phyloP scores from a whole-genome alignment of 2,888 invertebrate genomes.

The Oscheius sp. region DNA sequence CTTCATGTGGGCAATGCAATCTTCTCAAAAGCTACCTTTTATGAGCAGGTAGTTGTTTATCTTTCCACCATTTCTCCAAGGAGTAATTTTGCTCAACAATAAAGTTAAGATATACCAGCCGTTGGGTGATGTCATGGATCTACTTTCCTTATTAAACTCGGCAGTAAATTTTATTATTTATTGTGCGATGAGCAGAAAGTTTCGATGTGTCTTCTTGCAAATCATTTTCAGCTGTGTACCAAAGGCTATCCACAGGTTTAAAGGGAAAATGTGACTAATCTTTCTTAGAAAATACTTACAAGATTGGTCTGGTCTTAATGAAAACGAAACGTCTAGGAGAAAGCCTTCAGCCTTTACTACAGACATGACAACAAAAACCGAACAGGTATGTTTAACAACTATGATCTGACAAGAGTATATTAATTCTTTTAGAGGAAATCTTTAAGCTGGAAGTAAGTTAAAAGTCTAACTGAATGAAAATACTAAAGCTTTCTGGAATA shows the following conservation, averaged over 20 bases:
- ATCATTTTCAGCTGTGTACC: constrained; percentile 58
- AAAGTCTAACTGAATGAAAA: neutral
- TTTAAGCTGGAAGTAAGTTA: neutral
- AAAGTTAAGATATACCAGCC: constrained; percentile 59
- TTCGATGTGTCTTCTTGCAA: constrained; percentile 67
- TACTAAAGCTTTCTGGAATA: neutral
- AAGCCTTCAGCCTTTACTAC: constrained; percentile 45
- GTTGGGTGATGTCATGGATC: constrained; percentile 67
- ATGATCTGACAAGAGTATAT: too few relatives aligned
- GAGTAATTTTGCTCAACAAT: neutral
- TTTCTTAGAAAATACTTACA: constrained; percentile 44
- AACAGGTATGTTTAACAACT: constrained; percentile 42
- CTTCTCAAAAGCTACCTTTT: constrained; percentile 66
- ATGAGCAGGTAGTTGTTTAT: constrained; percentile 42
- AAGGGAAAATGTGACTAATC: neutral
- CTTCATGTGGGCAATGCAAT: constrained; percentile 66
- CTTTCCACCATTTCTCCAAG: neutral
- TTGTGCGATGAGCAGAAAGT: constrained; percentile 69
- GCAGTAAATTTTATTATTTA: constrained; percentile 69
- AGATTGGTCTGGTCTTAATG: constrained; percentile 39
- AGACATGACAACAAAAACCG: constrained; percentile 53
- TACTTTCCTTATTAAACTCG: constrained; percentile 66
- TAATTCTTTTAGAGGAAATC: neutral
- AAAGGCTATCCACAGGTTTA: constrained; percentile 40
- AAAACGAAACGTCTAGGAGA: constrained; percentile 39